Percentiles rank a stretch among this genome's conserved stretches.
Conservation (phyloP, 2,113 vertebrate species). For the Apodemus speciosus region DNA sequence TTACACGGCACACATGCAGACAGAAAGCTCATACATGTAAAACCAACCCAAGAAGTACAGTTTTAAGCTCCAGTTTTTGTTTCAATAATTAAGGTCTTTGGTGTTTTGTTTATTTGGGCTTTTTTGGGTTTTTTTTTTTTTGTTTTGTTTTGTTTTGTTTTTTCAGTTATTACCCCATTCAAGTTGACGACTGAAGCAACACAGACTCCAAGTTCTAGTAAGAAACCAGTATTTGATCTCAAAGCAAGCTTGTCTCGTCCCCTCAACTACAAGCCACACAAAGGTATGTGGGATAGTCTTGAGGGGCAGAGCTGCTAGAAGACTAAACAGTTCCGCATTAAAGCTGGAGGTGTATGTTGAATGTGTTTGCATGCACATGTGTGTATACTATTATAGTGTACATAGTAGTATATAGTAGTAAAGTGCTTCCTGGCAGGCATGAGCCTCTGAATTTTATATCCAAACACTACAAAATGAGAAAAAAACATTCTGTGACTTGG, state of each 20-base stretch:
- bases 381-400: background rate
- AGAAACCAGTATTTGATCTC: constrained; percentile 92
- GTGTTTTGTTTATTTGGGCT: background rate
- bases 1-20: background rate
- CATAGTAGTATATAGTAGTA: too few species aligned
- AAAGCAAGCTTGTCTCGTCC: constrained; percentile 95
- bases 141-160: too few species aligned
- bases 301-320: fast-evolving
- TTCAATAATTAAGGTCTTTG: constrained; percentile 25
- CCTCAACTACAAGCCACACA: constrained; percentile 93
- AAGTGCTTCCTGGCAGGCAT: background rate
- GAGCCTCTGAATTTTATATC: background rate
- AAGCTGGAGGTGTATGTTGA: background rate
- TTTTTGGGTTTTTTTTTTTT: too few species aligned
- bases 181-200: constrained; percentile 82
- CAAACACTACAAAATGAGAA: background rate
- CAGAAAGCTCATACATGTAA: background rate
- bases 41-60: background rate
- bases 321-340: background rate
- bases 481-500: background rate
- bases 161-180: constrained; percentile 87
- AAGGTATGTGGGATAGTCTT: constrained; percentile 83
- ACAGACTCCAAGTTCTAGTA: constrained; percentile 85
- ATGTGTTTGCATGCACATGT: background rate
- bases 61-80: background rate